These are phyloP conservation scores for Dysmachus trigonus DNA, from an alignment of 2,888 invertebrate species.

Conservation along the genomic window DNA sequence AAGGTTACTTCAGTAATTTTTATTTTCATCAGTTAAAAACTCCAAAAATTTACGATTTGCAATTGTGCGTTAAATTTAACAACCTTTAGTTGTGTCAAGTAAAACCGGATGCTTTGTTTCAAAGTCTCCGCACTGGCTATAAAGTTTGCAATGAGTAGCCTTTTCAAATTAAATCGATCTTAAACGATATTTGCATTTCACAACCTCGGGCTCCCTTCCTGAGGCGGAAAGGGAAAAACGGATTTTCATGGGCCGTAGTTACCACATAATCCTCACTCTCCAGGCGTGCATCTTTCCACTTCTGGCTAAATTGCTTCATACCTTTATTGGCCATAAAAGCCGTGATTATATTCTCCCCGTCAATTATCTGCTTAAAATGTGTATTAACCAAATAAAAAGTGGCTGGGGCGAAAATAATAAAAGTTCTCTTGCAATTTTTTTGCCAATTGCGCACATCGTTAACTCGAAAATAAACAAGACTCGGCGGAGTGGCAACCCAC, in stretches of 20 bases:
- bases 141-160: not conserved
- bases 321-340: slow-evolving; percentile 33
- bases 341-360: not conserved
- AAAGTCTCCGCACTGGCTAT: not conserved
- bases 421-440: slow-evolving; percentile 4
- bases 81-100: not conserved
- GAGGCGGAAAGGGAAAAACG: not conserved
- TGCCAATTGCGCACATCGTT: slow-evolving; percentile 27
- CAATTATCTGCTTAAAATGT: slow-evolving; percentile 33
- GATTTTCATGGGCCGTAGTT: not conserved
- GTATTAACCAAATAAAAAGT: slow-evolving; percentile 27
- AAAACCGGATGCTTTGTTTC: not conserved
- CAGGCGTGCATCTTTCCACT: slow-evolving; percentile 20
- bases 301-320: slow-evolving; percentile 20
- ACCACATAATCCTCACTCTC: not conserved
- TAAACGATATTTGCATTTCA: not conserved
- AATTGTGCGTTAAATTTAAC: not conserved
- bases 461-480: slow-evolving; percentile 23
- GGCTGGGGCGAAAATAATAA: not conserved
- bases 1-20: not conserved
- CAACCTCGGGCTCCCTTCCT: not conserved
- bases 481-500: not conserved
- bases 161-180: not conserved
- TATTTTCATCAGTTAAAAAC: not conserved
- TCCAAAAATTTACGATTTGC: not conserved